Evolutionary conservation across 2,888 invertebrate genomes (phyloP), one percentile per base, ranked within the genome.

Genomic region (Iselma pallidipennis): DNA sequence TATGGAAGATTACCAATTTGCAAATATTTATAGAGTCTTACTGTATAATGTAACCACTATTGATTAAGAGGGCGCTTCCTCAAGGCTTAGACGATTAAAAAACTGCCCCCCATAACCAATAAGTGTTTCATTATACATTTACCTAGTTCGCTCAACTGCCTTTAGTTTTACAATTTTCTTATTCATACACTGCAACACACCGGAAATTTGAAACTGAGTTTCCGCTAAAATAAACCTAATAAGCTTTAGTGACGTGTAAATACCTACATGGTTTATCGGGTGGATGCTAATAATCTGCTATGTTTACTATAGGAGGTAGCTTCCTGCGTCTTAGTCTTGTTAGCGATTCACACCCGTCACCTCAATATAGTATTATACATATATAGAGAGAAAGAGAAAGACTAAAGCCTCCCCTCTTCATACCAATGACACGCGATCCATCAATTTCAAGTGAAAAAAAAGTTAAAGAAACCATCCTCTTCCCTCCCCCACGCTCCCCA

Each of bases 391-490:
- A n/a, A 53, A 67, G 55, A 54, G 64, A 66, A 66, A 67, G 63
- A 57, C 56, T 61, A 62, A 59, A 63, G 63, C 53, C 65, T 66
- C n/a, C n/a, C n/a, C n/a, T n/a, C n/a, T n/a, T n/a, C 57, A 65
- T 55, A 51, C 55, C 61, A 70, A 64, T 61, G 68, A 70, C 69
- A 68, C 59, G 66, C 61, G 67, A 70, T 70, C 70, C 69, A 70
- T 70, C 70, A 70, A 70, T 70, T 70, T 70, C 69, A 67, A 66
- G 64, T 68, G 37, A 14, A 16, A 31, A 69, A 69, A 68, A 70
- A 69, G 66, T 69, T 69, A 65, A 68, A 67, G 63, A 69, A 66
- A 62, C 57, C 57, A 37, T n/a, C n/a, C n/a, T n/a, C n/a, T n/a
- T n/a, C n/a, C n/a, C n/a, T n/a, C 16, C 37, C 37, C 37, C 4